Evolutionary conservation across 2,888 invertebrate species (phyloP), one percentile per base, ranked within the genome.

Genomic region (Ischnus inquisitorius): DNA sequence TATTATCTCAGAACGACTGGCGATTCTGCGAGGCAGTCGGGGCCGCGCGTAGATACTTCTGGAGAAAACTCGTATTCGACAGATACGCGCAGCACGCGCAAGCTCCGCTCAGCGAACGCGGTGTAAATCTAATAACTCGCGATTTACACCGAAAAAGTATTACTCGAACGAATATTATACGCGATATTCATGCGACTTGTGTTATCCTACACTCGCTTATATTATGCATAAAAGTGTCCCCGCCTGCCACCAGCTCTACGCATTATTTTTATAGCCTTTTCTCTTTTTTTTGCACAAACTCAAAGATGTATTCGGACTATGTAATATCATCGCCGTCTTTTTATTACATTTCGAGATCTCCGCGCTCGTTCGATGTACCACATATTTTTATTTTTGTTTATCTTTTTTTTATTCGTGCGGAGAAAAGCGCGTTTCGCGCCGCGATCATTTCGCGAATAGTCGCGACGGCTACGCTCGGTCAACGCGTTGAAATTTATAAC

Each of bases 401-500:
- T 34, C 6, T 51, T 28, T 54, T 54, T 78, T 60, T 78, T 82
- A 78, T 78, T 82, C 72, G 10, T 19, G 43, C 19, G 39, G 76
- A 64, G 67, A 67, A 71, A 78, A 72, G 39, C 16, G 19, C 60
- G 60, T n/a, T 62, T 19, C 67, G 68, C 34, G 64, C 51, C 54
- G 57, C 46, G 75, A 75, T 41, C 51, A 54, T 83, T 85, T 83
- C 43, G 81, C 82, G 82, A 74, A 83, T 80, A 57, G 69, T 79
- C 72, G 46, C 78, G 67, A 8, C 60, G 76, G 76, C 71, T 39
- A 12, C 19, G 41, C 39, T 19, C 68, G 71, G 57, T 57, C n/a
- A 51, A 34, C 34, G 34, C 80, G 84, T 84, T 86, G 74, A 88
- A 86, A 87, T 89, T 88, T 89, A 87, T 89, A 88, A 87, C 86